phyloP scores from a whole-genome alignment of 2,113 vertebrate species.

The Eclectus roratus region DNA sequence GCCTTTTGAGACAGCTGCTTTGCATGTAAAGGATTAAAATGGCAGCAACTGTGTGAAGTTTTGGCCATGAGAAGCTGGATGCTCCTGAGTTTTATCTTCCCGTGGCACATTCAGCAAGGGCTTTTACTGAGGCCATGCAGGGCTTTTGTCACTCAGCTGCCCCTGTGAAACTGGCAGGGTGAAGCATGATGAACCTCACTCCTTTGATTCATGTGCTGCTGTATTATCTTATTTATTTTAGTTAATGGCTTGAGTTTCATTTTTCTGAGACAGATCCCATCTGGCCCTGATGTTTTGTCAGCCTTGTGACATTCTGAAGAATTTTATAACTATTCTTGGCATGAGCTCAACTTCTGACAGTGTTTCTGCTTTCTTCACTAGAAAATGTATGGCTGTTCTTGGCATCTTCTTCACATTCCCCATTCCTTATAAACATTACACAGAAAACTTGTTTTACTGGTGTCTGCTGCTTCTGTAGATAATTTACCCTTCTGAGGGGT shows the following conservation, averaged over 20 bases:
- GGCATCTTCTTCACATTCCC: slow-evolving; percentile 10
- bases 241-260: slow-evolving; percentile 13
- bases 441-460: neutral
- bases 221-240: neutral
- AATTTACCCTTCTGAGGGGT: neutral
- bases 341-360: slow-evolving; percentile 39
- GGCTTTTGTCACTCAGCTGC: neutral
- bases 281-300: slow-evolving; percentile 61
- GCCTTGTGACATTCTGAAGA: slow-evolving; percentile 47
- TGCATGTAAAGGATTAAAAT: neutral
- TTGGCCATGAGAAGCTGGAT: neutral
- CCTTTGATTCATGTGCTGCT: neutral
- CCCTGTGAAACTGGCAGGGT: neutral
- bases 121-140: neutral
- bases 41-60: neutral
- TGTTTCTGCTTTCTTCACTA: slow-evolving; percentile 31
- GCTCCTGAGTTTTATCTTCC: neutral
- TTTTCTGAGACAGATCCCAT: slow-evolving; percentile 50
- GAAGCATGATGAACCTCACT: neutral
- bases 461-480: neutral
- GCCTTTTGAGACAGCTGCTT: neutral
- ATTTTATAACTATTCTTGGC: slow-evolving; percentile 48
- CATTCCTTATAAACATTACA: neutral
- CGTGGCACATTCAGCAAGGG: neutral
- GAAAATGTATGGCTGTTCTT: slow-evolving; percentile 46